phyloP scores from a whole-genome alignment of 2,797 vertebrate genomes.

The Heliangelus exortis region DNA sequence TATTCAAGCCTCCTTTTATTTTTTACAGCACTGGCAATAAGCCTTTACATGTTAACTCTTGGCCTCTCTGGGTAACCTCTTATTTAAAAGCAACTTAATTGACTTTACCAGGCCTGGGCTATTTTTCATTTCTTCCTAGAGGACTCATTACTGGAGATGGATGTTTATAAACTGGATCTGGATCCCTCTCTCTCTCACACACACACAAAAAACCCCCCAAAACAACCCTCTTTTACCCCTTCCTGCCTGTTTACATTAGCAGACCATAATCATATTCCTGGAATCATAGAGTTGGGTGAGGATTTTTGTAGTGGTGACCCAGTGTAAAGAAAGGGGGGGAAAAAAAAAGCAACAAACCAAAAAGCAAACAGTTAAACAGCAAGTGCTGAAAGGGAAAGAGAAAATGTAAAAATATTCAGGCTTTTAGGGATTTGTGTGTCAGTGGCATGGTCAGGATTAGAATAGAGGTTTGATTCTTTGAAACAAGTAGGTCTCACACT shows the following conservation, averaged over 20 bases:
- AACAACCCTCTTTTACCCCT: neutral
- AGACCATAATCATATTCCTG: slow-evolving; percentile 11
- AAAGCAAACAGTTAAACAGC: neutral
- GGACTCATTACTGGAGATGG: slow-evolving; percentile 55
- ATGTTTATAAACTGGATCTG: slow-evolving; percentile 53
- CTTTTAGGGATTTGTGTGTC: neutral
- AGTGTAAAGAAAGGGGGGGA: neutral
- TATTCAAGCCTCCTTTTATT: slow-evolving; percentile 61
- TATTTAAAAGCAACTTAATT: slow-evolving; percentile 69
- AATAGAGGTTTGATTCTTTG: neutral
- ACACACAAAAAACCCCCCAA: neutral
- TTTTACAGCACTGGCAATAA: slow-evolving; percentile 51
- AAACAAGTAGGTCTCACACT: neutral
- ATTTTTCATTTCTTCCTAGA: slow-evolving; percentile 63
- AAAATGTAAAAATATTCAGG: neutral
- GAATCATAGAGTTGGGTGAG: neutral
- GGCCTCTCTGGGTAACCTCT: slow-evolving; percentile 65
- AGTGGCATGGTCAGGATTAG: neutral
- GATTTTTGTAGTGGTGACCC: neutral
- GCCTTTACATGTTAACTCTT: slow-evolving; percentile 63
- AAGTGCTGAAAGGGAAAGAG: slow-evolving; percentile 13
- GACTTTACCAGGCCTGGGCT: slow-evolving; percentile 64
- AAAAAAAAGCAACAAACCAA: too few species aligned
- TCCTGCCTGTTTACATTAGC: slow-evolving; percentile 1
- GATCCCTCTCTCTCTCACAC: slow-evolving; percentile 6